Conservation (phyloP, 2,113 vertebrate genomes). For the Cavia porcellus region DNA sequence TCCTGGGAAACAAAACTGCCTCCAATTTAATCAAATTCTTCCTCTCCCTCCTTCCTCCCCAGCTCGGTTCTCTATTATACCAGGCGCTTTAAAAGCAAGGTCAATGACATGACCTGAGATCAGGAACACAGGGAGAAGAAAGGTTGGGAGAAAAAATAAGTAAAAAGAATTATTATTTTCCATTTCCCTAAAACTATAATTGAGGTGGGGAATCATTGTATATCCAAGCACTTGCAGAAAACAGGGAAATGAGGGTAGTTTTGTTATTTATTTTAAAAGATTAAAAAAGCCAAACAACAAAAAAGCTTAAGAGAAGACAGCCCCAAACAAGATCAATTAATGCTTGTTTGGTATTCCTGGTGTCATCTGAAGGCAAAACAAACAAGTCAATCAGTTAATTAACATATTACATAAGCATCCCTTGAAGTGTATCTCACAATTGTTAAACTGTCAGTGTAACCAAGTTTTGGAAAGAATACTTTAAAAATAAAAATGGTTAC, state of each 20-base stretch:
- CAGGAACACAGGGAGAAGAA: neutral
- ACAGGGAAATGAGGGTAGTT: neutral
- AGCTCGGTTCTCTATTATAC: neutral
- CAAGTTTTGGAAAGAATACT: neutral
- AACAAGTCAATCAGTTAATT: neutral
- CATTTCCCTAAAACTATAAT: neutral
- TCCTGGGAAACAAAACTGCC: neutral
- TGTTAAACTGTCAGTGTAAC: neutral
- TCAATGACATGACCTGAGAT: neutral
- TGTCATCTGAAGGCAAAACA: conserved; percentile 4
- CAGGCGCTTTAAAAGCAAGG: neutral
- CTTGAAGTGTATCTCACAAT: neutral
- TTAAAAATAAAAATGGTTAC: conserved; percentile 35
- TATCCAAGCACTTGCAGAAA: neutral
- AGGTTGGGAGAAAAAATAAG: neutral
- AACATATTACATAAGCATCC: neutral
- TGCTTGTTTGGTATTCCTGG: neutral
- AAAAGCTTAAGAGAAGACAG: neutral
- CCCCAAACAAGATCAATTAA: neutral
- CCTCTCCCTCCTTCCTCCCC: neutral
- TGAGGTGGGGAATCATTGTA: neutral
- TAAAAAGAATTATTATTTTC: neutral
- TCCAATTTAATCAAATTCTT: neutral
- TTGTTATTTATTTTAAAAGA: neutral
- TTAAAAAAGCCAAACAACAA: neutral